Conservation (phyloP, 2,888 invertebrate genomes). For the Drosophila silvestris region DNA sequence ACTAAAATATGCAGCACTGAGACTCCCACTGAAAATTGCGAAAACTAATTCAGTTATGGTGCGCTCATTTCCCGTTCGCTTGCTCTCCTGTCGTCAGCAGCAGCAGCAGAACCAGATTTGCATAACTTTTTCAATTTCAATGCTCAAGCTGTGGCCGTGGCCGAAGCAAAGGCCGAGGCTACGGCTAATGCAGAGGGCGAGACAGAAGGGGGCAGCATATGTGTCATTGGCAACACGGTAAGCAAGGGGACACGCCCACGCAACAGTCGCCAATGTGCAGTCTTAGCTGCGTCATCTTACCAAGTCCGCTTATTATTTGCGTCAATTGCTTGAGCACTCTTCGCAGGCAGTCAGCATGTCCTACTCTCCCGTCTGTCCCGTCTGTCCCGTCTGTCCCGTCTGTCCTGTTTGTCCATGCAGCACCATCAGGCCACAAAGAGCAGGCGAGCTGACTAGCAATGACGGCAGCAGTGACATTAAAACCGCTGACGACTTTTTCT, state of each 20-base stretch:
- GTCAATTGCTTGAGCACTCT: constrained; percentile 76
- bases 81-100: constrained; percentile 51
- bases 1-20: neutral
- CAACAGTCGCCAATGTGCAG: constrained; percentile 44
- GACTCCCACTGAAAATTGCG: constrained; percentile 39
- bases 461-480: constrained; percentile 51
- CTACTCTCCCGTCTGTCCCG: constrained; percentile 1
- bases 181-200: neutral
- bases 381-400: neutral
- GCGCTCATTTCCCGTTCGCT: constrained; percentile 62
- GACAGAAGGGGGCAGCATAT: constrained; percentile 28
- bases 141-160: constrained; percentile 78
- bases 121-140: constrained; percentile 80
- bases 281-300: constrained; percentile 52
- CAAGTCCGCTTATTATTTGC: constrained; percentile 70
- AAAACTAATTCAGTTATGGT: constrained; percentile 76
- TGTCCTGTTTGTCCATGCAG: constrained; percentile 1
- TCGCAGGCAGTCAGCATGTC: constrained; percentile 24
- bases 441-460: constrained; percentile 12
- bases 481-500: constrained; percentile 41
- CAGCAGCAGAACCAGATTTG: constrained; percentile 57
- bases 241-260: constrained; percentile 14
- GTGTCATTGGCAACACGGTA: constrained; percentile 45
- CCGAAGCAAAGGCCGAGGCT: constrained; percentile 60
- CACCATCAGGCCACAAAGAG: constrained; percentile 8